phyloP scores from a whole-genome alignment of 2,888 invertebrate species.

The Pollenia amentaria region DNA sequence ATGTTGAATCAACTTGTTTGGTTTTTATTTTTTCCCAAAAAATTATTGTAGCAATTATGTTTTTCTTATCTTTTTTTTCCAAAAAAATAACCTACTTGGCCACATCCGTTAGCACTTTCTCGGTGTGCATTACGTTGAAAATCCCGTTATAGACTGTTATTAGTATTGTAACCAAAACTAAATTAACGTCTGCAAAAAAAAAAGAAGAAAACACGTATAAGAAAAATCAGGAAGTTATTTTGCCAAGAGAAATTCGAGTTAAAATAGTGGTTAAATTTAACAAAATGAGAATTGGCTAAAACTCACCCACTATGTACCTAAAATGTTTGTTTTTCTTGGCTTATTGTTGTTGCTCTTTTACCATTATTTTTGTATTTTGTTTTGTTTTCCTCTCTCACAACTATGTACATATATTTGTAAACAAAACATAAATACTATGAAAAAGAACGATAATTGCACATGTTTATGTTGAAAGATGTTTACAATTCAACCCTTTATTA shows the following conservation, averaged over 20 bases:
- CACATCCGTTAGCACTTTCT: constrained; percentile 68
- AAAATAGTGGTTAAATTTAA: constrained; percentile 53
- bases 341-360: constrained; percentile 33
- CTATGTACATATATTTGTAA: constrained; percentile 22
- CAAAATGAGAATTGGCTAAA: constrained; percentile 52
- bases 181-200: constrained; percentile 58
- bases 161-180: constrained; percentile 49
- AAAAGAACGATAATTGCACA: constrained; percentile 34
- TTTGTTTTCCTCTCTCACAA: constrained; percentile 27
- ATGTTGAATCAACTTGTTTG: constrained; percentile 27
- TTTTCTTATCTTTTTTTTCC: constrained; percentile 36
- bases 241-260: constrained; percentile 58
- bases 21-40: constrained; percentile 10
- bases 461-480: constrained; percentile 18
- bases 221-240: constrained; percentile 63
- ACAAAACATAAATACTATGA: constrained; percentile 47
- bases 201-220: constrained; percentile 1
- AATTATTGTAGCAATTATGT: constrained; percentile 38
- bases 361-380: constrained; percentile 38
- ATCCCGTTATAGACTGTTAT: constrained; percentile 73
- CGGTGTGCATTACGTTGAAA: constrained; percentile 68
- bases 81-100: constrained; percentile 61
- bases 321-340: not conserved
- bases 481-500: not conserved
- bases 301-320: constrained; percentile 24